Evolutionary conservation across 2,888 invertebrate genomes (phyloP), one percentile per base, ranked within the genome.

Genomic region (Listrodromus nycthemerus): DNA sequence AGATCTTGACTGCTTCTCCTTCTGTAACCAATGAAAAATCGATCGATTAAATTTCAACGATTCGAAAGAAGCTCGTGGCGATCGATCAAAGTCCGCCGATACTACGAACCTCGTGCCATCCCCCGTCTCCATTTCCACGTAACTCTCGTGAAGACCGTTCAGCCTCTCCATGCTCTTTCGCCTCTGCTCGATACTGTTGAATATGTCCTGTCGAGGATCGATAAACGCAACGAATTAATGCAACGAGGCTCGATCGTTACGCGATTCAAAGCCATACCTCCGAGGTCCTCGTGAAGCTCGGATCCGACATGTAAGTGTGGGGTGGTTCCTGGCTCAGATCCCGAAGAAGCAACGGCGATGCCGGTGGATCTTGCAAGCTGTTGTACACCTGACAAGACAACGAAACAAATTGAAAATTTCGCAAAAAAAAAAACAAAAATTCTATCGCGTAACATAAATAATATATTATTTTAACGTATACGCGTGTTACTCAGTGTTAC

Each of bases 331-430:
- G 91, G 81, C 87, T 91, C 41, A 90, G 86, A 61, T 92, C 92
- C 65, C 92, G 91, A 7, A 92, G 85, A 48, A 92, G 86, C 30
- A 92, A 82, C 0, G 93, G 92, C 10, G 93, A 92, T 16, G 92
- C 89, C 16, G 93, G 92, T 13, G 93, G 92, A 86, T 92, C 92
- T 86, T 93, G 93, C n/a, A 93, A 87, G 80, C 93, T 93, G 73
- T 93, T 91, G 85, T 91, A 93, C 16, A 93, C 93, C 93, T 93
- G 67, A n/a, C n/a, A n/a, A n/a, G n/a, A n/a, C n/a, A n/a, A n/a
- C n/a, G n/a, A n/a, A n/a, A n/a, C n/a, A n/a, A n/a, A n/a, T n/a
- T n/a, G n/a, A n/a, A n/a, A n/a, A n/a, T n/a, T n/a, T n/a, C n/a
- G n/a, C n/a, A n/a, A n/a, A n/a, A n/a, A n/a, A n/a, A n/a, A n/a